Conservation (phyloP, 2,888 invertebrate species). For the Lithophane semibrunnea region DNA sequence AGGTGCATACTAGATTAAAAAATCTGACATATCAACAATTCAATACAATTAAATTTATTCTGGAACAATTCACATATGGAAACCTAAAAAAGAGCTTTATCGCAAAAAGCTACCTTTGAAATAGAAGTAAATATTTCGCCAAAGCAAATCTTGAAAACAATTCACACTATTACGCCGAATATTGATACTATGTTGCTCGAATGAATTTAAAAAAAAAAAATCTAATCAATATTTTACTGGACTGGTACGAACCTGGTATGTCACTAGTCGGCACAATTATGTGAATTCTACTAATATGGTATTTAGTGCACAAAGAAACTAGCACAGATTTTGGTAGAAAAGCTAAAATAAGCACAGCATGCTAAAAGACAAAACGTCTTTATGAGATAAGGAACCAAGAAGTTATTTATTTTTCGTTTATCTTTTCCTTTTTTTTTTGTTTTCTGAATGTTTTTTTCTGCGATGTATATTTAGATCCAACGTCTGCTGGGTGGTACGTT, state of each 20-base stretch:
- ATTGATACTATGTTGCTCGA: neutral
- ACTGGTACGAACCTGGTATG: no score
- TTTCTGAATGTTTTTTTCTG: conserved; percentile 77
- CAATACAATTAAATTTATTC: no score
- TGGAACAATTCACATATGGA: no score
- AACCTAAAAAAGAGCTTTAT: neutral
- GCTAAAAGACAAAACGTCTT: conserved; percentile 41
- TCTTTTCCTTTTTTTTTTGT: conserved; percentile 70
- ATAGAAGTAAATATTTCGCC: conserved; percentile 4
- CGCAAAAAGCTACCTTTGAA: neutral
- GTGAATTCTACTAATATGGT: neutral
- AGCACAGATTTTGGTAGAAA: conserved; percentile 11
- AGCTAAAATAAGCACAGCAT: conserved; percentile 28
- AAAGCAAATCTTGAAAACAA: conserved; percentile 23
- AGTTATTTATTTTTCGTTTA: conserved; percentile 41
- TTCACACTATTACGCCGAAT: conserved; percentile 8
- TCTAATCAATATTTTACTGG: neutral
- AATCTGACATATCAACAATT: neutral
- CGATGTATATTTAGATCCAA: conserved; percentile 91
- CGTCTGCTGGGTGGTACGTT: conserved; percentile 93
- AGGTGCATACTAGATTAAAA: neutral
- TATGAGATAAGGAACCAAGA: conserved; percentile 68
- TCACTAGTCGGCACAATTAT: conserved; percentile 4
- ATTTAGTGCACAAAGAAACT: conserved; percentile 8
- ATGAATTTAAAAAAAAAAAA: no score